A percentile compares a stretch with the other conserved stretches of the same genome.
Evolutionary conservation across 2,113 vertebrate species (phyloP).

Genomic region (Podiceps cristatus): DNA sequence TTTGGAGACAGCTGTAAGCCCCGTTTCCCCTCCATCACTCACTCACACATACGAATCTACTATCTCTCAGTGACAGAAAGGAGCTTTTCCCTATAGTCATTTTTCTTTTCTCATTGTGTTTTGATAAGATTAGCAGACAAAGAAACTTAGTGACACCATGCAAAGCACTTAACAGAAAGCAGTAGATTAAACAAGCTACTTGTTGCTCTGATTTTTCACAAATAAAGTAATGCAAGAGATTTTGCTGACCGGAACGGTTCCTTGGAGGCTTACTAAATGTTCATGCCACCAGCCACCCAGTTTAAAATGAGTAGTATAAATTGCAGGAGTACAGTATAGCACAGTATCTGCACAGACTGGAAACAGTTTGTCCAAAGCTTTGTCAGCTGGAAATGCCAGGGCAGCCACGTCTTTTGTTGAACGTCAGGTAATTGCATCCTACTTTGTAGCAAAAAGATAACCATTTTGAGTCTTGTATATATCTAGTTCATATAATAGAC

Average conservation of each 20-base stretch:
- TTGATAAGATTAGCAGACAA: slow-evolving; percentile 7
- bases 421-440: not conserved
- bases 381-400: not conserved
- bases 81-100: not conserved
- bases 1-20: not conserved
- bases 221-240: not conserved
- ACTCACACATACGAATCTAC: not conserved
- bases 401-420: not conserved
- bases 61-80: not conserved
- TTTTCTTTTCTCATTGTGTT: slow-evolving; percentile 28
- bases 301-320: not conserved
- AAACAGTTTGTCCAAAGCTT: not conserved
- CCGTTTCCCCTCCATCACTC: not conserved
- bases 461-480: not conserved
- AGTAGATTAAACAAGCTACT: not conserved
- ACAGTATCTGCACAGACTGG: not conserved
- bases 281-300: not conserved
- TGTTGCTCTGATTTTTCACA: not conserved
- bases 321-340: not conserved
- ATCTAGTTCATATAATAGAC: not conserved
- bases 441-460: not conserved
- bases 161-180: not conserved
- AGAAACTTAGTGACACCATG: not conserved
- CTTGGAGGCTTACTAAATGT: not conserved
- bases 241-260: not conserved